phyloP scores from a whole-genome alignment of 2,113 vertebrate genomes.

The Sula dactylatra region DNA sequence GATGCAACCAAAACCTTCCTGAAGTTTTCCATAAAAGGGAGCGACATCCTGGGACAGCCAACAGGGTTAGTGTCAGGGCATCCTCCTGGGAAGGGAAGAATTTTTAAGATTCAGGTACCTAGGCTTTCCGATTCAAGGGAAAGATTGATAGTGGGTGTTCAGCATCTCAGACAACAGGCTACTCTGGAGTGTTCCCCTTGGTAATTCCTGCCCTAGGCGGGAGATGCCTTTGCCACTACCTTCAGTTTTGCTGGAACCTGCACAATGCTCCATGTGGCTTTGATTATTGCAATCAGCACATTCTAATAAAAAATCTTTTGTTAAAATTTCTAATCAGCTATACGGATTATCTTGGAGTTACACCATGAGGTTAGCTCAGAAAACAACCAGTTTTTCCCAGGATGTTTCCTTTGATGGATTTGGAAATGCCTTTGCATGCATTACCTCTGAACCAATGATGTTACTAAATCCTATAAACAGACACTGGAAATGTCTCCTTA shows the following conservation, averaged over 20 bases:
- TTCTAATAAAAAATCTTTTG: not conserved
- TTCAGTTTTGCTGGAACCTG: not conserved
- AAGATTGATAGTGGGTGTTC: not conserved
- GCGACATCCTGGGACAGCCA: not conserved
- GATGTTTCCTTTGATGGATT: not conserved
- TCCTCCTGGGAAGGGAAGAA: not conserved
- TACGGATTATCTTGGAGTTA: not conserved
- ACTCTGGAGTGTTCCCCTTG: not conserved
- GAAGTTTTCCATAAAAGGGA: not conserved
- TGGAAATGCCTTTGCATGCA: not conserved
- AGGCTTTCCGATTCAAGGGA: not conserved
- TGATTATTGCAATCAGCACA: not conserved
- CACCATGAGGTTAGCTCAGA: not conserved
- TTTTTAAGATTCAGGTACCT: not conserved
- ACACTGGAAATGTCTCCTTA: not conserved
- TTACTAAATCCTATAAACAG: slow-evolving; percentile 5
- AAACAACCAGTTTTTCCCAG: not conserved
- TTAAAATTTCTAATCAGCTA: not conserved
- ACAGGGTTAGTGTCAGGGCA: not conserved
- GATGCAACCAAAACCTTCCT: not conserved
- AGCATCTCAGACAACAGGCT: not conserved
- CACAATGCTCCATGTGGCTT: not conserved
- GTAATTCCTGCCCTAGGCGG: not conserved
- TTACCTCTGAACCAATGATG: slow-evolving; percentile 2
- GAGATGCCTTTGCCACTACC: not conserved